These are phyloP conservation scores for Troides oblongomaculatus DNA, from an alignment of 2,888 invertebrate genomes.

Conservation along the genomic window DNA sequence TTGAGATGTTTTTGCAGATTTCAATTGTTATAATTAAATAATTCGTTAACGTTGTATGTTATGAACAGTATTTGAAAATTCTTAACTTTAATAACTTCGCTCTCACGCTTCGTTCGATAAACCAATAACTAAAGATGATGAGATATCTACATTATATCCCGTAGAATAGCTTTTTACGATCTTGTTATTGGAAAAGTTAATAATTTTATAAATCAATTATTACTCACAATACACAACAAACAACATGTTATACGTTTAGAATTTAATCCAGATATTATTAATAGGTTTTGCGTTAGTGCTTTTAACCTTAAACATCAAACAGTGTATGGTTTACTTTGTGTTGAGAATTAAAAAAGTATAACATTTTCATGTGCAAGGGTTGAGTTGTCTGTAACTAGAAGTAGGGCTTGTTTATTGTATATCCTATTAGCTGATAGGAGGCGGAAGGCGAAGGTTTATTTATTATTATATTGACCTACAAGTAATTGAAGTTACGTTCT, in stretches of 20 bases:
- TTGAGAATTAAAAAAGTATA: background rate
- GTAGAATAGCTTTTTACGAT: background rate
- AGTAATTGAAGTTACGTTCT: background rate
- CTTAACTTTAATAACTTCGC: background rate
- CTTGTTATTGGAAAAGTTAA: background rate
- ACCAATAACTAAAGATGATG: background rate
- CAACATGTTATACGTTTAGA: background rate
- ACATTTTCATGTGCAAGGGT: background rate
- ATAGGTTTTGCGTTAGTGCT: background rate
- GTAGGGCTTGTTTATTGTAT: background rate
- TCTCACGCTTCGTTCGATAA: background rate
- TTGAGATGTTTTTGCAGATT: no score
- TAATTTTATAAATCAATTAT: background rate
- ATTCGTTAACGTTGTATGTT: no score
- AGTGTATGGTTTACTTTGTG: background rate
- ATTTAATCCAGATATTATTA: background rate
- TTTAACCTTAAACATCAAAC: background rate
- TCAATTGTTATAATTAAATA: no score
- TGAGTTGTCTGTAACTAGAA: background rate
- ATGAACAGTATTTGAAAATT: no score
- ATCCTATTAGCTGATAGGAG: slow-evolving; percentile 1
- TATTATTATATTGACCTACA: background rate
- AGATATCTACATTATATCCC: background rate
- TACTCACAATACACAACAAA: background rate
- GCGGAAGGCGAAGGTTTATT: background rate